Percentiles rank a stretch among this genome's conserved stretches.
Conservation (phyloP, 2,888 invertebrate genomes). For the Scaeva pyrastri region DNA sequence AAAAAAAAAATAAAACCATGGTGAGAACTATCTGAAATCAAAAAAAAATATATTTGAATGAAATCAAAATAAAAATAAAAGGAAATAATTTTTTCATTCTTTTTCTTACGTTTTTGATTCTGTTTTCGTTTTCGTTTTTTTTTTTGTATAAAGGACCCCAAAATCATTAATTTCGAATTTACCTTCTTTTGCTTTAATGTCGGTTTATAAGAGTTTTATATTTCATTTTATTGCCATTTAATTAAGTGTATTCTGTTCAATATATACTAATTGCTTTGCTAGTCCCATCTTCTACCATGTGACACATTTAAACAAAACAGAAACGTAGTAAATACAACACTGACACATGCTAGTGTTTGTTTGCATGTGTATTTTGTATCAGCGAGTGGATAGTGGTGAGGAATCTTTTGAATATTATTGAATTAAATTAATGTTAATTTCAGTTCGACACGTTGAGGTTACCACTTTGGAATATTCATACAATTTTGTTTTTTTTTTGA, state of each 20-base stretch:
- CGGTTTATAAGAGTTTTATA: constrained; percentile 48
- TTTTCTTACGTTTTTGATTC: too few species aligned
- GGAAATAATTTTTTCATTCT: constrained; percentile 14
- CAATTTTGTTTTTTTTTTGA: too few species aligned
- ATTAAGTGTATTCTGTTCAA: constrained; percentile 69
- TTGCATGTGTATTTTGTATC: background rate
- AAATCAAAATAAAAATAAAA: constrained; percentile 23
- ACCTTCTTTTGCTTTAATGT: constrained; percentile 17
- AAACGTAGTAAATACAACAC: too few species aligned
- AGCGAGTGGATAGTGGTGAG: background rate
- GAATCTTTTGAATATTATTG: constrained; percentile 55
- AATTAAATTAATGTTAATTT: constrained; percentile 70
- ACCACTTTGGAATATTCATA: background rate
- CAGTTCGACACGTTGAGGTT: constrained; percentile 8
- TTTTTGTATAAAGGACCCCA: background rate
- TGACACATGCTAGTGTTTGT: background rate
- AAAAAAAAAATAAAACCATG: background rate
- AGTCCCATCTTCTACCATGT: constrained; percentile 34
- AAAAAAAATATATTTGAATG: constrained; percentile 6
- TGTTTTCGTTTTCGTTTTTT: too few species aligned
- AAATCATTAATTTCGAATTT: constrained; percentile 18
- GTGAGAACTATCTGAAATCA: constrained; percentile 29
- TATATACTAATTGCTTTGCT: constrained; percentile 70
- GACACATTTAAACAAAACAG: constrained; percentile 40
- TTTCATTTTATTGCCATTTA: constrained; percentile 72